Evolutionary conservation across 2,888 invertebrate genomes (phyloP).

Genomic region (Pandemis cinnamomeana): DNA sequence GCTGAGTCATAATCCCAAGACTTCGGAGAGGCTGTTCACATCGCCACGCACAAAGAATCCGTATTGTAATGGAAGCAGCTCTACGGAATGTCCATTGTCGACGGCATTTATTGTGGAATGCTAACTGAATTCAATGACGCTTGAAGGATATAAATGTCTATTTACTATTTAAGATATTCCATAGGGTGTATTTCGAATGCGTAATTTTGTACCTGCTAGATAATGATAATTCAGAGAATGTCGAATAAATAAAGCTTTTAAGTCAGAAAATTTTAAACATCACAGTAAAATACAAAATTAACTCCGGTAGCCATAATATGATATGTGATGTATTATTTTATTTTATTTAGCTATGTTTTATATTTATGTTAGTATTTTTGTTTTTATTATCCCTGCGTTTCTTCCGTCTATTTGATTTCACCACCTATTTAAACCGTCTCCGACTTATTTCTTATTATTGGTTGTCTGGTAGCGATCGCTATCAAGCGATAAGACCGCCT

Average conservation of each 20-base stretch:
- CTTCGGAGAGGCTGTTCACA: conserved; percentile 29
- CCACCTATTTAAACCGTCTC: too few species aligned
- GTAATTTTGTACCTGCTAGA: background rate
- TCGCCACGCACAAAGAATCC: conserved; percentile 22
- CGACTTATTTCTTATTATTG: too few species aligned
- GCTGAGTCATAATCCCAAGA: conserved; percentile 27
- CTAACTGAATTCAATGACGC: conserved; percentile 22
- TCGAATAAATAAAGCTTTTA: background rate
- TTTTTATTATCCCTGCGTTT: too few species aligned
- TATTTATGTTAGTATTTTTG: too few species aligned
- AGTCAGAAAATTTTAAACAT: too few species aligned
- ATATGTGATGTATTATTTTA: background rate
- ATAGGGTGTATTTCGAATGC: background rate
- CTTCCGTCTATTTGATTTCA: too few species aligned
- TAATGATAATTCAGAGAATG: background rate
- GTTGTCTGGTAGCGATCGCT: too few species aligned
- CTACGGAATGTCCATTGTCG: conserved; percentile 27
- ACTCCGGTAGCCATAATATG: background rate
- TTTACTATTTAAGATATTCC: background rate
- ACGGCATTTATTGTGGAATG: conserved; percentile 30
- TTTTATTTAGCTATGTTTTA: too few species aligned
- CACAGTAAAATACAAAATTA: background rate
- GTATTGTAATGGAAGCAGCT: conserved; percentile 29
- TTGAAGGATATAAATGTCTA: background rate
- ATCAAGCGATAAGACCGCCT: too few species aligned